Conservation (phyloP, 2,888 invertebrate genomes). For the Stenotaenia linearis region DNA sequence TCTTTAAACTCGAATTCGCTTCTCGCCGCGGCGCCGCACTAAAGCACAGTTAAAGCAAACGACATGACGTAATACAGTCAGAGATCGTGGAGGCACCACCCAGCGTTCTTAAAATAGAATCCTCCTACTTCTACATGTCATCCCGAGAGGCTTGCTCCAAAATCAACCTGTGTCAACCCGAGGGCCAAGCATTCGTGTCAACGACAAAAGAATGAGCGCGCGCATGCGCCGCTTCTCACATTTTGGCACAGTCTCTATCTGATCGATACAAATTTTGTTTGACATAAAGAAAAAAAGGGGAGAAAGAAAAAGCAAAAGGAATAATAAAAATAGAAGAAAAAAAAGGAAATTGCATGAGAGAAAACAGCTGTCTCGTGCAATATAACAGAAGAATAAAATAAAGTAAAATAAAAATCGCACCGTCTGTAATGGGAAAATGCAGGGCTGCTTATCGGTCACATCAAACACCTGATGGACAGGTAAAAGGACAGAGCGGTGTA, state of each 20-base stretch:
- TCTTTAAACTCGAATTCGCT: background rate
- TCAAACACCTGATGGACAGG: background rate
- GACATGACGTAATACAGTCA: background rate
- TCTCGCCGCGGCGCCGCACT: background rate
- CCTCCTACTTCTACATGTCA: background rate
- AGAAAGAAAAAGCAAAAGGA: background rate
- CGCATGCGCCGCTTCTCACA: constrained; percentile 7
- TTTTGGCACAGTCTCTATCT: background rate
- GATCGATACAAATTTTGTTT: constrained; percentile 24
- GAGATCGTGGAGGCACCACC: background rate
- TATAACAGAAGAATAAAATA: background rate
- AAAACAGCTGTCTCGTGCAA: background rate
- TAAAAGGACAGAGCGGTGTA: background rate
- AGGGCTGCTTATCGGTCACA: background rate
- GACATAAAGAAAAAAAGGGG: background rate
- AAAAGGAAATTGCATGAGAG: background rate
- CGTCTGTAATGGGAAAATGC: background rate
- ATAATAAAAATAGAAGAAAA: background rate
- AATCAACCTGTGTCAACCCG: constrained; percentile 3
- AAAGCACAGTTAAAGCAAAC: background rate
- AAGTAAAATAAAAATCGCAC: background rate
- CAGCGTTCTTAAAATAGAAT: background rate
- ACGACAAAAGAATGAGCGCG: constrained; percentile 1
- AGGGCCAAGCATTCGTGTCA: constrained; percentile 12
- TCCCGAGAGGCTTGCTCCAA: background rate